phyloP scores from a whole-genome alignment of 2,113 vertebrate genomes.

The Peromyscus maniculatus region DNA sequence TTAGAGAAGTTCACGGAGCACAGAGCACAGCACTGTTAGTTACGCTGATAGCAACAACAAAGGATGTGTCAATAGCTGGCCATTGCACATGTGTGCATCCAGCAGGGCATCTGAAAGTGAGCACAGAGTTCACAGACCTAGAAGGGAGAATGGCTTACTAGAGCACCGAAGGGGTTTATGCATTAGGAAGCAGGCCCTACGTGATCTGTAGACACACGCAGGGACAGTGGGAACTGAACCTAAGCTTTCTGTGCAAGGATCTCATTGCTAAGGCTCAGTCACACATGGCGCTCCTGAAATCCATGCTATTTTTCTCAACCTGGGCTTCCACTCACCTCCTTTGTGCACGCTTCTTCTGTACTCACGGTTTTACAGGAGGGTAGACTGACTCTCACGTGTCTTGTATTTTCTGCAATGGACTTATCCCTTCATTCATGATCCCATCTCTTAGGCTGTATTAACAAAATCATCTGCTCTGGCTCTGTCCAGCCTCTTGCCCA shows the following conservation, averaged over 20 bases:
- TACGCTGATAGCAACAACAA: rapidly evolving
- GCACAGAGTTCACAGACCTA: background rate
- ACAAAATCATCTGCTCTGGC: background rate
- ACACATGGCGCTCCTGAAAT: background rate
- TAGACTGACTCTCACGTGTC: background rate
- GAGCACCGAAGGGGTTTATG: background rate
- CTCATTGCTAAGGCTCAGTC: background rate
- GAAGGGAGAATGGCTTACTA: background rate
- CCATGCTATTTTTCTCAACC: background rate
- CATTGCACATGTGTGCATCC: background rate
- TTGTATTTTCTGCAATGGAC: rapidly evolving
- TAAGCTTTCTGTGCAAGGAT: background rate
- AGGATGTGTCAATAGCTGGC: background rate
- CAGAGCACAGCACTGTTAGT: background rate
- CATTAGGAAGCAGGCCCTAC: background rate
- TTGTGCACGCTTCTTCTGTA: background rate
- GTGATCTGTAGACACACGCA: rapidly evolving
- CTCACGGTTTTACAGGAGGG: background rate
- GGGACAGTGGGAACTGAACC: background rate
- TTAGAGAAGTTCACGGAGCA: background rate
- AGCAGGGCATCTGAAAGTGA: background rate
- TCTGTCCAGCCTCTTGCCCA: background rate
- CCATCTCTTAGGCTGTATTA: background rate
- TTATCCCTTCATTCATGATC: background rate
- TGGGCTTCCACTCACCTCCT: background rate